These are phyloP conservation scores for roundworm (Caenorhabditis elegans) DNA, from an alignment of 1,140 invertebrate species.

Conservation along the genomic window WBcel235 BX284602.5:4634001-4634500, in stretches of 20 bases:
- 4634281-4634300: neutral
- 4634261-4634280: slow-evolving; percentile 15
- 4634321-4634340: neutral
- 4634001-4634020: neutral
- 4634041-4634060: slow-evolving; percentile 29
- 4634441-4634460: slow-evolving; percentile 19
- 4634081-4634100: neutral
- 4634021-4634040: neutral
- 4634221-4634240: slow-evolving; percentile 38
- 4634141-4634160: neutral
- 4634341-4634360: slow-evolving; percentile 32
- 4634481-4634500: slow-evolving; percentile 16
- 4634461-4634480: slow-evolving; percentile 16
- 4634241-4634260: slow-evolving; percentile 17
- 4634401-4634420: slow-evolving; percentile 16
- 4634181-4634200: slow-evolving; percentile 25
- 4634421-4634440: slow-evolving; percentile 25
- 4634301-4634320: slow-evolving; percentile 10
- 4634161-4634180: neutral
- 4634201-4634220: slow-evolving; percentile 25
- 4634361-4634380: slow-evolving; percentile 8
- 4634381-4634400: neutral
- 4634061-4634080: neutral
- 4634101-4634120: neutral
- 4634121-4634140: neutral